These are phyloP conservation scores for Linyphia triangularis DNA, from an alignment of 2,888 invertebrate species.

Conservation along the genomic window DNA sequence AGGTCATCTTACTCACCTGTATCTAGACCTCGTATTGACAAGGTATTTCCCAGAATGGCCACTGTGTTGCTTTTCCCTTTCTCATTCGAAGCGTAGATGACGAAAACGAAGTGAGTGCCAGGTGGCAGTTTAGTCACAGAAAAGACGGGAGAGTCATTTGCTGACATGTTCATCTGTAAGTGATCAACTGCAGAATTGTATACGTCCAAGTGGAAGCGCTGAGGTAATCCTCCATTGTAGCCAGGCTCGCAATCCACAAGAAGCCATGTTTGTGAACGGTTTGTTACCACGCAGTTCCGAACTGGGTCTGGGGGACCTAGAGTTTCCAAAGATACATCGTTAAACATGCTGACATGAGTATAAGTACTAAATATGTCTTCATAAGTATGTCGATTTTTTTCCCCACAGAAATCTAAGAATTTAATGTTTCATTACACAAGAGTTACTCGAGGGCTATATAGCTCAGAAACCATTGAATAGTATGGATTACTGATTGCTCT, in stretches of 20 bases:
- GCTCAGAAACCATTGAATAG: no score
- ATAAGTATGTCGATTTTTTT: no score
- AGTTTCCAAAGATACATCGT: background rate
- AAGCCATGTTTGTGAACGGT: slow-evolving; percentile 91
- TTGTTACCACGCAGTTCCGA: slow-evolving; percentile 92
- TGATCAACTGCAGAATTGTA: slow-evolving; percentile 83
- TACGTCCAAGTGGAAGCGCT: slow-evolving; percentile 91
- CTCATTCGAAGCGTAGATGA: slow-evolving; percentile 88
- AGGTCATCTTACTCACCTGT: slow-evolving; percentile 58
- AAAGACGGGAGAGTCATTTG: slow-evolving; percentile 85
- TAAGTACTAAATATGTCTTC: background rate
- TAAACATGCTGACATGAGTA: background rate
- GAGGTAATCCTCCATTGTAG: slow-evolving; percentile 93
- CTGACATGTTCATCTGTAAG: slow-evolving; percentile 88
- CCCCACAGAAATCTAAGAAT: no score
- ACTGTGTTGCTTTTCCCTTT: slow-evolving; percentile 91
- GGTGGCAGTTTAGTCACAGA: slow-evolving; percentile 86
- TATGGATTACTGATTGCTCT: no score
- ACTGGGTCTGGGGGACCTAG: slow-evolving; percentile 94
- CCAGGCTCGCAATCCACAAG: slow-evolving; percentile 91
- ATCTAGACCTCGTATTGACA: slow-evolving; percentile 52
- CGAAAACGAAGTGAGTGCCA: slow-evolving; percentile 88
- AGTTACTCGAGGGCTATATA: no score
- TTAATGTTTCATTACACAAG: no score
- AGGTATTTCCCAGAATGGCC: slow-evolving; percentile 87